phyloP scores from a whole-genome alignment of 2,797 vertebrate genomes.

The Lycodopsis pacificus region DNA sequence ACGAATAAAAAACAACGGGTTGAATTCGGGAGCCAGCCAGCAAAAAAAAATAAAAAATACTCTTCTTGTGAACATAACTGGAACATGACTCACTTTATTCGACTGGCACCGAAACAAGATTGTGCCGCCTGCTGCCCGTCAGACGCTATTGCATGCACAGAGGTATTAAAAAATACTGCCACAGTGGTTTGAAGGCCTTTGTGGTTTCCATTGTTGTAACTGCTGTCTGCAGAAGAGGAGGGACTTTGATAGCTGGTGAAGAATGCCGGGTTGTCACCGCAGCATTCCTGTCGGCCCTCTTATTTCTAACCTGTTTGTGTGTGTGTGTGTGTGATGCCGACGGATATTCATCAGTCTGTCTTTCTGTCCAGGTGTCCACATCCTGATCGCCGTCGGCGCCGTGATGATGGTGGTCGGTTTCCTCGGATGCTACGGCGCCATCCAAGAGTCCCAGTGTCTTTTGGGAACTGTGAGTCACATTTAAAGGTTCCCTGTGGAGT shows the following conservation, averaged over 20 bases:
- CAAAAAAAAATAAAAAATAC: not conserved
- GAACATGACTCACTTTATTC: constrained; percentile 39
- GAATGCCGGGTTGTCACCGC: not conserved
- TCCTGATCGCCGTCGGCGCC: constrained; percentile 94
- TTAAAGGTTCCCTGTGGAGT: not conserved
- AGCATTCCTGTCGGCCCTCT: too few species aligned
- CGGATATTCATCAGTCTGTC: not conserved
- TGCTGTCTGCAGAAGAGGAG: not conserved
- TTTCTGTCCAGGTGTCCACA: constrained; percentile 90
- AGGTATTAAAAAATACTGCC: not conserved
- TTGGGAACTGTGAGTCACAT: constrained; percentile 93
- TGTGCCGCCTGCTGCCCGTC: constrained; percentile 57
- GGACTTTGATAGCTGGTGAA: not conserved
- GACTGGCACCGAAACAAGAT: constrained; percentile 8
- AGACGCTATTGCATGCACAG: not conserved
- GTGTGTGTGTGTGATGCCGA: not conserved
- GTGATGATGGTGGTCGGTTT: constrained; percentile 99
- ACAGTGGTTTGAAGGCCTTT: not conserved
- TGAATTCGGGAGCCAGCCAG: constrained; percentile 1
- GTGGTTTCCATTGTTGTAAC: constrained; percentile 9
- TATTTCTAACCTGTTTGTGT: not conserved
- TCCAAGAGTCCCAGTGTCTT: constrained; percentile 98
- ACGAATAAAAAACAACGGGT: not conserved
- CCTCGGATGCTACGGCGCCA: constrained; percentile 97
- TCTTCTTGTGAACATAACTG: constrained; percentile 33